Base-by-base conservation (phyloP, 2,113 vertebrate species). In the Probosciger aterrimus region DNA sequence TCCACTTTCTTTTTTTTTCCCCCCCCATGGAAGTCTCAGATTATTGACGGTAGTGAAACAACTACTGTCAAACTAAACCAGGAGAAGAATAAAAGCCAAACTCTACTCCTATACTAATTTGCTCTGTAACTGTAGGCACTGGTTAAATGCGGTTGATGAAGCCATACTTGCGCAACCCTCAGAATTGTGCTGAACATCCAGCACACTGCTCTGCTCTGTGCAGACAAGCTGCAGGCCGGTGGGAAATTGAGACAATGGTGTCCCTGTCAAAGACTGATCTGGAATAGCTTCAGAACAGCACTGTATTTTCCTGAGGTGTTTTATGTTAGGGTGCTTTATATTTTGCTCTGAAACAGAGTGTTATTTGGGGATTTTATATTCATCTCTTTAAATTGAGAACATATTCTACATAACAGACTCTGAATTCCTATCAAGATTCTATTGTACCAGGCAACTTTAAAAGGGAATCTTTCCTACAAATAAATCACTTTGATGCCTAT, bases 21-120 rank as follows among this genome's bases (percentile, higher is more conserved):
- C 8, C 8, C 18, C 53, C 63, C 33, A 17, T 0, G 0, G 37
- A 78, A 53, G 31, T 22, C 31, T 86, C 4, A 0, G 10, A 28
- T 11, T 78, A 74, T 5, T 68, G 52, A 35, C 44, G 47, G n/a
- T 2, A 68, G 35, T 6, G 2, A 13, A 81, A 67, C 16, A 92
- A 41, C 57, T 69, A 35, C 43, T 6, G 46, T 12, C 43, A 75
- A 78, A 63, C 35, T 37, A 59, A 81, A 47, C 7, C 46, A 78
- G 37, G 46, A 68, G 52, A 94, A 79, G 28, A 62, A 78, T 9
- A 57, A 88, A 50, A 1, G 6, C 33, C 30, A n/a, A 73, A 11
- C 35, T 67, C 24, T 23, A 13, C 30, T 59, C 14, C 53, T 30
- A 44, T 19, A 20, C n/a, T 39, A 25, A 70, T 53, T 8, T 92